Conservation (phyloP, 2,888 invertebrate species). For the Mamestra brassicae region DNA sequence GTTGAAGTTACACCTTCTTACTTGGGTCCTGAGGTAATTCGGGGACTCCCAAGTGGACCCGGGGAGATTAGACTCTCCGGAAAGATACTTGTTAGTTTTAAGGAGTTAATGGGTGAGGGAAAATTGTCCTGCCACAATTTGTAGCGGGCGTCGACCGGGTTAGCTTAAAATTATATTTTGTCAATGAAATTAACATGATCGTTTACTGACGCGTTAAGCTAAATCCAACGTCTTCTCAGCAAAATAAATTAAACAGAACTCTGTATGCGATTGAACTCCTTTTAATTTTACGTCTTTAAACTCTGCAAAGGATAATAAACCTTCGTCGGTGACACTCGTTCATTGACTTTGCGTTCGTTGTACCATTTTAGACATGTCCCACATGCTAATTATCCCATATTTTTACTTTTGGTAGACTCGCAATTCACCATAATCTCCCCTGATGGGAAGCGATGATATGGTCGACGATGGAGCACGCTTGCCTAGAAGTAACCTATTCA, state of each 20-base stretch:
- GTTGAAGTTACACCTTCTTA: background rate
- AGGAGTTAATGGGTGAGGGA: no score
- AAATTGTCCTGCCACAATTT: background rate
- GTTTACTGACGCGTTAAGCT: background rate
- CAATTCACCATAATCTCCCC: no score
- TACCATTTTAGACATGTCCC: background rate
- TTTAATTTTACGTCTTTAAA: conserved; percentile 10
- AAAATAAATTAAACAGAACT: background rate
- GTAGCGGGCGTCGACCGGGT: background rate
- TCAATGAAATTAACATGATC: background rate
- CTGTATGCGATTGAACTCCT: conserved; percentile 30
- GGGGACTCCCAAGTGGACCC: background rate
- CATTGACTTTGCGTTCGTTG: conserved; percentile 40
- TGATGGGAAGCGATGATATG: no score
- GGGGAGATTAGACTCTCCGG: no score
- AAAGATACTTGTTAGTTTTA: background rate
- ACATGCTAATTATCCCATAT: background rate
- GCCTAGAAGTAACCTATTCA: no score
- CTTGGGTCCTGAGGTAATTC: background rate
- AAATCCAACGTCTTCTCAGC: background rate
- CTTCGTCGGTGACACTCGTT: conserved; percentile 34
- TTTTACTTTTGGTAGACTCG: no score
- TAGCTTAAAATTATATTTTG: background rate
- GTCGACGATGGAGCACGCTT: no score
- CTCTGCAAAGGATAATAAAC: conserved; percentile 31